A percentile compares a stretch with the other conserved stretches of the same genome.
phyloP scores from a whole-genome alignment of 2,113 vertebrate species.

The Sceloporus undulatus region DNA sequence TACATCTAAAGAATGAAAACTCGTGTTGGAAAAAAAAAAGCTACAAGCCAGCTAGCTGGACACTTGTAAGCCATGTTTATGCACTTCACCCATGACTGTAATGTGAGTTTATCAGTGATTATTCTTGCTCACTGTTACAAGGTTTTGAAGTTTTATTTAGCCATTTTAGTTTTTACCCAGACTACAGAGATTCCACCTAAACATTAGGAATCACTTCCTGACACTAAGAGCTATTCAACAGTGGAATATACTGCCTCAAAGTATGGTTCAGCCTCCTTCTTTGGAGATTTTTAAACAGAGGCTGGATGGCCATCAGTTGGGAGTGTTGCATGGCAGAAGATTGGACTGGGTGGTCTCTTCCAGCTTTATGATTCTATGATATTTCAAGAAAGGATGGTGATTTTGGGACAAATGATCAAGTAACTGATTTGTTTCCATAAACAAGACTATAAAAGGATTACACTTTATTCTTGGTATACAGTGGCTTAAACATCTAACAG shows the following conservation, averaged over 20 bases:
- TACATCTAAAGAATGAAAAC: background rate
- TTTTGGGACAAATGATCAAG: background rate
- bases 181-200: too few relatives aligned
- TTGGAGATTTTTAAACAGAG: too few relatives aligned
- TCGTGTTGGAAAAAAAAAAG: background rate
- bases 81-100: background rate
- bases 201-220: too few relatives aligned
- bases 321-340: too few relatives aligned
- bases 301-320: too few relatives aligned
- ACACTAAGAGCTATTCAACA: too few relatives aligned
- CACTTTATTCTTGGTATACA: background rate
- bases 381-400: background rate
- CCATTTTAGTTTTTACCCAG: too few relatives aligned
- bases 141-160: too few relatives aligned
- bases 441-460: background rate
- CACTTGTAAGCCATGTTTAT: background rate
- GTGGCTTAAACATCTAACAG: background rate
- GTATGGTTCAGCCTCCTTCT: too few relatives aligned
- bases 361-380: too few relatives aligned
- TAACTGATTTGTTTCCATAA: constrained; percentile 33
- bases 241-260: too few relatives aligned
- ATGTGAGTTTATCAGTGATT: background rate
- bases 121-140: constrained; percentile 21
- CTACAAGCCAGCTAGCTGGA: background rate
- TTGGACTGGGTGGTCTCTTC: too few relatives aligned